Evolutionary conservation across 92 coral and sea anemone genomes (phyloP).

Genomic region (Phymanthus crucifer): DNA sequence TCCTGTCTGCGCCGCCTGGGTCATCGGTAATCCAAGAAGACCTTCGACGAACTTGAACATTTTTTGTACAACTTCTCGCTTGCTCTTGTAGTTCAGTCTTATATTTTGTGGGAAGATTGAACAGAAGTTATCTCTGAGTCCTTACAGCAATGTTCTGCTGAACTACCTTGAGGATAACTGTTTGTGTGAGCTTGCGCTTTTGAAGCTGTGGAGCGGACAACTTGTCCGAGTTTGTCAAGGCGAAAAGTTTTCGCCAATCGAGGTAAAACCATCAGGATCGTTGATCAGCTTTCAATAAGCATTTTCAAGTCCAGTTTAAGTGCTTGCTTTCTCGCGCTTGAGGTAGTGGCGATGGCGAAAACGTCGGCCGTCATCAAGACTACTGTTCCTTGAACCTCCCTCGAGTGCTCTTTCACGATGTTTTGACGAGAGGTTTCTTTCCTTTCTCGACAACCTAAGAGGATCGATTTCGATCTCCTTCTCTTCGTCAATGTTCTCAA

Average conservation of each 20-base stretch:
- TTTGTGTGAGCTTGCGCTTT: conserved; percentile 19
- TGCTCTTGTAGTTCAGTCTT: conserved; percentile 32
- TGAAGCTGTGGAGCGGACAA: conserved; percentile 30
- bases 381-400: conserved; percentile 44
- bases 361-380: conserved; percentile 58
- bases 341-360: conserved; percentile 61
- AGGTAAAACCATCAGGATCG: conserved; percentile 5
- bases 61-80: conserved; percentile 18
- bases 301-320: conserved; percentile 41
- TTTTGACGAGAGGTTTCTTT: conserved; percentile 74
- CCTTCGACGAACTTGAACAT: conserved; percentile 15
- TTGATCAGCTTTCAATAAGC: conserved; percentile 24
- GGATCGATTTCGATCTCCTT: conserved; percentile 61
- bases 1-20: not conserved
- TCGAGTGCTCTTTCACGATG: conserved; percentile 79
- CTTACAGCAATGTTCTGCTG: conserved; percentile 22
- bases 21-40: conserved; percentile 13
- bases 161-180: conserved; percentile 24
- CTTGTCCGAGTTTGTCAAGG: conserved; percentile 18
- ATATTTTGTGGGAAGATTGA: conserved; percentile 27
- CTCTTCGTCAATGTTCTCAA: conserved; percentile 89
- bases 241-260: conserved; percentile 8
- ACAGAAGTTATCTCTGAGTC: conserved; percentile 25
- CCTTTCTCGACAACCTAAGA: conserved; percentile 27
- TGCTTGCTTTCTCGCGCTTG: conserved; percentile 35